These are phyloP conservation scores for Nycteola revayana DNA, from an alignment of 2,888 invertebrate species.

Conservation along the genomic window DNA sequence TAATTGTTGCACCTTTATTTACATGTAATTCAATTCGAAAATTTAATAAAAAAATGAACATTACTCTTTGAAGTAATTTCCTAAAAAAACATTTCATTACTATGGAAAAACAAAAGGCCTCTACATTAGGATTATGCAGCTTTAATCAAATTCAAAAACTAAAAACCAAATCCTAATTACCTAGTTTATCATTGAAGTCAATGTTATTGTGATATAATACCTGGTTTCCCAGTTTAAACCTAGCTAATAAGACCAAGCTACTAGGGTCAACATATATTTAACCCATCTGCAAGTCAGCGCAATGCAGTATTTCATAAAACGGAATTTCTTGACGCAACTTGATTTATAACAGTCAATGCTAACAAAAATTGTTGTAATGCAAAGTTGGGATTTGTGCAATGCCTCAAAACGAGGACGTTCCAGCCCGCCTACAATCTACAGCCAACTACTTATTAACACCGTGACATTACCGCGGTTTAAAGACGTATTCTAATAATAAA, in stretches of 20 bases:
- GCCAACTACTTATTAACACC: slow-evolving; percentile 40
- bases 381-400: slow-evolving; percentile 19
- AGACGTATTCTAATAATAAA: slow-evolving; percentile 13
- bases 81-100: too few relatives aligned
- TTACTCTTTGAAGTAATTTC: too few relatives aligned
- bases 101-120: too few relatives aligned
- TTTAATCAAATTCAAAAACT: too few relatives aligned
- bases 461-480: slow-evolving; percentile 35
- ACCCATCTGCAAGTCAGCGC: slow-evolving; percentile 7
- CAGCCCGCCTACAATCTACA: slow-evolving; percentile 58
- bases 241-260: slow-evolving; percentile 13
- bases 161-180: too few relatives aligned
- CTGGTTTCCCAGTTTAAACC: slow-evolving; percentile 7
- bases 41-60: too few relatives aligned
- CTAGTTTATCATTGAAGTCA: too few relatives aligned
- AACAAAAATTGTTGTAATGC: slow-evolving; percentile 5
- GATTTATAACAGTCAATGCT: slow-evolving; percentile 1
- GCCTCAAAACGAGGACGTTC: slow-evolving; percentile 40
- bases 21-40: too few relatives aligned
- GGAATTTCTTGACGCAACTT: slow-evolving; percentile 1
- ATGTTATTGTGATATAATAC: neutral
- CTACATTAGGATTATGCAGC: too few relatives aligned
- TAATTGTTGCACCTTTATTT: too few relatives aligned
- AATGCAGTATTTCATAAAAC: slow-evolving; percentile 15
- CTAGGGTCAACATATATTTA: slow-evolving; percentile 1